These are phyloP conservation scores for Echinarachnius parma DNA, from an alignment of 53 echinoderm and acorn worm species.

Conservation along the genomic window DNA sequence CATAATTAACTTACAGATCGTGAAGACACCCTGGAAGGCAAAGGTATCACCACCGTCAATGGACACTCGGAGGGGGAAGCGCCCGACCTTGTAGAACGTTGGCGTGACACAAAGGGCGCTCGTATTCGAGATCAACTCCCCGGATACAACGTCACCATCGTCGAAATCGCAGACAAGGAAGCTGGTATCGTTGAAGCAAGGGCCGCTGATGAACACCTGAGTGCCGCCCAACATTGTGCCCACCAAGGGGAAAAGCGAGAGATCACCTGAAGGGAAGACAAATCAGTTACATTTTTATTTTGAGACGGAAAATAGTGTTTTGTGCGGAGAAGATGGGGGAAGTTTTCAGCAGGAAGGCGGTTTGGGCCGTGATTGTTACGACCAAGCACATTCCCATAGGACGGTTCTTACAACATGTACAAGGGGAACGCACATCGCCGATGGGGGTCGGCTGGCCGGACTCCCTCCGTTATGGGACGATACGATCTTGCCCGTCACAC, in stretches of 20 bases:
- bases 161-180: constrained; percentile 12
- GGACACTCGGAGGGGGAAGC: constrained; percentile 22
- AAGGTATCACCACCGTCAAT: constrained; percentile 19
- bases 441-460: no score
- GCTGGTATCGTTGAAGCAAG: constrained; percentile 29
- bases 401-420: no score
- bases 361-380: no score
- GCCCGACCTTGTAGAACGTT: constrained; percentile 20
- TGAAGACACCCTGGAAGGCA: constrained; percentile 17
- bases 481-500: no score
- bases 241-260: constrained; percentile 28
- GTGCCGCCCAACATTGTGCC: constrained; percentile 41
- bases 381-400: no score
- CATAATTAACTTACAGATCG: constrained; percentile 40
- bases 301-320: no score
- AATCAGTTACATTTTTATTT: neutral
- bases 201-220: constrained; percentile 30
- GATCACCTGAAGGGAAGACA: neutral
- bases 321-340: no score
- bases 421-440: no score
- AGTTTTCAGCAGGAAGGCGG: no score
- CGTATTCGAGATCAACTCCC: neutral
- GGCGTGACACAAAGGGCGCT: constrained; percentile 42
- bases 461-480: no score
- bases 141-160: neutral